Conservation (phyloP, 2,888 invertebrate species). For the Archips xylosteana region DNA sequence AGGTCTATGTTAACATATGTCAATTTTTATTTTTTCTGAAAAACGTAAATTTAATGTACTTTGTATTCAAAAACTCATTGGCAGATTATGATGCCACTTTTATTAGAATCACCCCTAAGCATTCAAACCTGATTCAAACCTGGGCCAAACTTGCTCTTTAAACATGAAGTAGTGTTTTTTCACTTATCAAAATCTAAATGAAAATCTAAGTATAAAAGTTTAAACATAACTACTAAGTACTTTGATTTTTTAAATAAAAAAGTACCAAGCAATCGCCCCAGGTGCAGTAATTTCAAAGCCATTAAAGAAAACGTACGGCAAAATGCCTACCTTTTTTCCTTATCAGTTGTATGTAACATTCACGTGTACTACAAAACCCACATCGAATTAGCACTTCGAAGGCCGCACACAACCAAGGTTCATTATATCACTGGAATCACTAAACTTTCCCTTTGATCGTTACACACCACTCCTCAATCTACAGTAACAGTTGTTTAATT, state of each 20-base stretch:
- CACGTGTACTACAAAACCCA: constrained; percentile 5
- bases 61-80: too few species aligned
- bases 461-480: background rate
- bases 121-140: too few species aligned
- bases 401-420: background rate
- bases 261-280: background rate
- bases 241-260: background rate
- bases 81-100: too few species aligned
- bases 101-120: too few species aligned
- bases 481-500: background rate
- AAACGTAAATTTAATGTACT: too few species aligned
- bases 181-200: too few species aligned
- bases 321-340: constrained; percentile 10
- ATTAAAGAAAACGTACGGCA: background rate
- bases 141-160: too few species aligned
- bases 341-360: constrained; percentile 17
- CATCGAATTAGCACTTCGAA: constrained; percentile 3
- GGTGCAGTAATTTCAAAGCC: background rate
- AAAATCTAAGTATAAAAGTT: too few species aligned
- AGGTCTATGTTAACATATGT: too few species aligned
- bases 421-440: constrained; percentile 8
- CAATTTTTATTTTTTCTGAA: too few species aligned
- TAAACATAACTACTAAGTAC: too few species aligned
- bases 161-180: too few species aligned
- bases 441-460: background rate